Evolutionary conservation across 2,797 vertebrate genomes (phyloP).

Genomic region (Sebastes kiyomatsui): DNA sequence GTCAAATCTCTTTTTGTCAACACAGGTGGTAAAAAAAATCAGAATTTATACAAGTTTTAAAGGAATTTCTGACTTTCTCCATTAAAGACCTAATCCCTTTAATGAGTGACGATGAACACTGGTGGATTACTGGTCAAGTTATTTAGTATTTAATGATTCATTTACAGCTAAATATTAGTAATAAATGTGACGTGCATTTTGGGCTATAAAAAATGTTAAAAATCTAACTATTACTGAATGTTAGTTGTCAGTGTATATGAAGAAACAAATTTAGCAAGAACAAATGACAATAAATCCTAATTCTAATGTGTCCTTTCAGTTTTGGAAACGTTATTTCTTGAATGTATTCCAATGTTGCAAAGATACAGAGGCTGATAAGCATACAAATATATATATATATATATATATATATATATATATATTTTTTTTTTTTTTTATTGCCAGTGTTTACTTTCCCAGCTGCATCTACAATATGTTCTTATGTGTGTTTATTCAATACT

Average conservation of each 20-base stretch:
- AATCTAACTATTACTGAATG: neutral
- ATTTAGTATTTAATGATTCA: neutral
- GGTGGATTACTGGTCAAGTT: neutral
- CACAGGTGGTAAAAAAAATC: conserved; percentile 31
- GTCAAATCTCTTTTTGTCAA: conserved; percentile 12
- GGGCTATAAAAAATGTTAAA: neutral
- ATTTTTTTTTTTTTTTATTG: conserved; percentile 1
- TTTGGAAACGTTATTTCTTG: neutral
- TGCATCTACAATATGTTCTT: conserved; percentile 22
- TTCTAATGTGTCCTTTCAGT: neutral
- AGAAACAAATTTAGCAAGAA: neutral
- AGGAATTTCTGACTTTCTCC: neutral
- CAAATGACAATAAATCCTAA: neutral
- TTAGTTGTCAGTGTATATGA: neutral
- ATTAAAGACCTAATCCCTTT: neutral
- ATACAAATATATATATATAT: neutral
- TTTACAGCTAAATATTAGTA: neutral
- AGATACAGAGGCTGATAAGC: neutral
- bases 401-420: neutral
- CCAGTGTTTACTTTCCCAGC: conserved; percentile 19
- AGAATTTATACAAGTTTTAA: neutral
- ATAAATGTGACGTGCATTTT: neutral
- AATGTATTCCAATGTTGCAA: neutral
- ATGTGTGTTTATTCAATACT: conserved; percentile 8
- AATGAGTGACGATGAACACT: neutral